Evolutionary conservation across 2,113 vertebrate species (phyloP).

Genomic region (Electrona antarctica): DNA sequence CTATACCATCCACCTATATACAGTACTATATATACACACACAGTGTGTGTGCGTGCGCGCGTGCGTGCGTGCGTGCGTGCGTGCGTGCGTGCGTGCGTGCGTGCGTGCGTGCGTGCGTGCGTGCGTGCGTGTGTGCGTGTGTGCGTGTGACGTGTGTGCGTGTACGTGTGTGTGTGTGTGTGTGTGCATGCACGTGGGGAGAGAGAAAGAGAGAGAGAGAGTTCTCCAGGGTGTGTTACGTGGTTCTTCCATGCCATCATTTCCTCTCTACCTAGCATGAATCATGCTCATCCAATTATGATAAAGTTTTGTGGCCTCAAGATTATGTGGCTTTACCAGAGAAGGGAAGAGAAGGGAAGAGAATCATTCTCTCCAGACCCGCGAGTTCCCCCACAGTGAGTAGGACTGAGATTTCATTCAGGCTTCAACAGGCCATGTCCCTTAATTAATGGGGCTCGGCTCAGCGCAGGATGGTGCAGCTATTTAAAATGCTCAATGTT

Average conservation of each 20-base stretch:
- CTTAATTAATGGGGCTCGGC: slow-evolving; percentile 68
- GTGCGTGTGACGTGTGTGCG: too few relatives aligned
- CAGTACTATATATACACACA: not conserved
- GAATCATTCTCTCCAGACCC: slow-evolving; percentile 52
- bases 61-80: too few relatives aligned
- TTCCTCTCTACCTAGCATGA: slow-evolving; percentile 63
- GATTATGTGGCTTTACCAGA: slow-evolving; percentile 60
- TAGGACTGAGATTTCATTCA: slow-evolving; percentile 64
- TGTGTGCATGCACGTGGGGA: not conserved
- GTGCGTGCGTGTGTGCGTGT: too few relatives aligned
- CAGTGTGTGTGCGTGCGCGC: too few relatives aligned
- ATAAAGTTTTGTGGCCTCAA: slow-evolving; percentile 59
- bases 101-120: too few relatives aligned
- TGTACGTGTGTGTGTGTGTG: too few relatives aligned
- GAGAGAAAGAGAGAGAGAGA: not conserved
- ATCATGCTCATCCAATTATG: slow-evolving; percentile 74
- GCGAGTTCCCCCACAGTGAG: slow-evolving; percentile 37
- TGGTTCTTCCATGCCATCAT: slow-evolving; percentile 43
- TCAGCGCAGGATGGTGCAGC: slow-evolving; percentile 39
- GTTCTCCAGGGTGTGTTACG: not conserved
- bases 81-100: too few relatives aligned
- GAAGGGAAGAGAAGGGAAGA: not conserved
- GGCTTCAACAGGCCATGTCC: slow-evolving; percentile 55
- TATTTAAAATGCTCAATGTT: slow-evolving; percentile 61
- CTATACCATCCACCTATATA: slow-evolving; percentile 24